Evolutionary conservation across 2,797 vertebrate species (phyloP), one percentile per base, ranked within the genome.

Genomic region (Hydrolagus colliei): DNA sequence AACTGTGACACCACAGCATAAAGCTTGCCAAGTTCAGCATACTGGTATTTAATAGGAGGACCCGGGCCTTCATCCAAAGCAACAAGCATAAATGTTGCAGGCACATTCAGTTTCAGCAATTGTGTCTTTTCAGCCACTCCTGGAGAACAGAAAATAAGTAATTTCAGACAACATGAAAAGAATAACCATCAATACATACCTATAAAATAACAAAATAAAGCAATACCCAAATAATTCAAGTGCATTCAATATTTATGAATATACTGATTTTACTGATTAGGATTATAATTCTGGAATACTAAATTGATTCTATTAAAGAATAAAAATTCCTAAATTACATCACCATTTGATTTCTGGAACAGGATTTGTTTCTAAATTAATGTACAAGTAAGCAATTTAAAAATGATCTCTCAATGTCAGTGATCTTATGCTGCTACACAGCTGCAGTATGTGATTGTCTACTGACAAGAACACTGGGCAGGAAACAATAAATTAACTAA

Each of bases 11-110:
- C 98, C 85, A 99, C 98, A 1, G 98, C 97, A 91, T 99, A 99
- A 35, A 99, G 94, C 90, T 99, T 99, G 88, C 98, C 98, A 90
- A 99, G 93, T 90, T 99, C 98, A 86, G 98, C 98, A 85, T 99
- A 99, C 92, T 99, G 98, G 91, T 99, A 99, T 88, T 99, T 99
- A 88, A 99, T 99, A 85, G 98, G 97, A 89, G 98, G 98, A 20
- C 98, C 98, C 1, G 97, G 98, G 86, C 98, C 98, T 92, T 99
- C 98, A 86, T 99, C 98, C 91, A 99, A 93, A 88, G 98, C 97
- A 72, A 99, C 98, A 89, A 99, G 93, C 98, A 99, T 99, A 92
- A 99, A 99, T 7, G 98, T 99, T 89, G 98, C 97, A 86, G 98
- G 98, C 87, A 99, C 98, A 86, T 96, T 98, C 86, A 99, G 91